These are phyloP conservation scores for Himalopsyche tibetana DNA, from an alignment of 2,888 invertebrate genomes.

Conservation along the genomic window DNA sequence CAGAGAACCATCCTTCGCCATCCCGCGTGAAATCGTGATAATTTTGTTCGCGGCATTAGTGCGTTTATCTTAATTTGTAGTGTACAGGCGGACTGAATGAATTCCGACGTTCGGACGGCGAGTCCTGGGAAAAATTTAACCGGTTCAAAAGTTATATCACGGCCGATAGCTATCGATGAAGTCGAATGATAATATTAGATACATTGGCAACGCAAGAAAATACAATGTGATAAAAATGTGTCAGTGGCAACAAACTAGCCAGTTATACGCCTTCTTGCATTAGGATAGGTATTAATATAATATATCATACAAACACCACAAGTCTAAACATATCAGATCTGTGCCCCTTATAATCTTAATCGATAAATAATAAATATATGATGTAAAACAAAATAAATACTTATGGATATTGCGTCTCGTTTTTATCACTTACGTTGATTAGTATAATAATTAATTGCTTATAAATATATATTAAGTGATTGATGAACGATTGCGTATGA, in stretches of 20 bases:
- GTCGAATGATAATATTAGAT: constrained; percentile 56
- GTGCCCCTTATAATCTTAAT: constrained; percentile 82
- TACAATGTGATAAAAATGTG: constrained; percentile 65
- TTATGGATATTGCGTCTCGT: constrained; percentile 66
- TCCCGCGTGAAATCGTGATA: constrained; percentile 5
- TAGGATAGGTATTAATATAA: constrained; percentile 72
- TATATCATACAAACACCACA: constrained; percentile 81
- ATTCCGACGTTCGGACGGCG: neutral
- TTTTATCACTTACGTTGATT: constrained; percentile 65
- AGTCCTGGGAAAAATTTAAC: constrained; percentile 11
- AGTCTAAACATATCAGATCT: constrained; percentile 88
- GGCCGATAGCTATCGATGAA: constrained; percentile 56
- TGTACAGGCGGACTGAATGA: neutral
- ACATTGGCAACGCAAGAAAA: constrained; percentile 63
- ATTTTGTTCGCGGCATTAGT: constrained; percentile 20
- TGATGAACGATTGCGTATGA: constrained; percentile 14
- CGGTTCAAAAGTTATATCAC: neutral
- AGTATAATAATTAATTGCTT: constrained; percentile 59
- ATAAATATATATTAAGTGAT: constrained; percentile 50
- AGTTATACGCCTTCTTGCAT: constrained; percentile 76
- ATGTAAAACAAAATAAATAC: constrained; percentile 69
- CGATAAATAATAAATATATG: constrained; percentile 68
- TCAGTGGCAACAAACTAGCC: constrained; percentile 68
- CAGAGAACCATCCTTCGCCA: neutral
- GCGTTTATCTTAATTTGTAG: constrained; percentile 8